Base-by-base conservation (phyloP, 2,797 vertebrate species). In the Enoplosus armatus region DNA sequence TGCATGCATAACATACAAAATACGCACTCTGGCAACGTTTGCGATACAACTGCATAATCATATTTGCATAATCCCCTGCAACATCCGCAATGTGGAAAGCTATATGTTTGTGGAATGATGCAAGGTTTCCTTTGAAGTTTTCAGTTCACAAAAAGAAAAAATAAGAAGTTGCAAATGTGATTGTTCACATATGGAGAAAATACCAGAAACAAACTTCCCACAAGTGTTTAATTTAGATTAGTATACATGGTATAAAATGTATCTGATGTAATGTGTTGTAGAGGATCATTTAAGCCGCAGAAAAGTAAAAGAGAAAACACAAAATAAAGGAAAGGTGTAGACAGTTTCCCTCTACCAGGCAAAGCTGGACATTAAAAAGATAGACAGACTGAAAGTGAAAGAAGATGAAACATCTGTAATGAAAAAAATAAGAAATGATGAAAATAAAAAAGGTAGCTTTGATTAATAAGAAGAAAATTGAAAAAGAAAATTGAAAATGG, bases 31-130 rank as follows among this genome's bases (percentile, higher is more conserved):
- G n/a, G 14, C 39, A 31, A 50, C 18, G 8, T 68, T 61, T 74
- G 50, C 2, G 4, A 41, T 12, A 50, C 2, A n/a, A 15, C 35
- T 29, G 20, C 29, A 45, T 64, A 45, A 59, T 29, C 14, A 8
- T 41, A 8, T 79, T 68, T 55, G 55, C 56, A 68, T 80, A 56
- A 74, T 80, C 29, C 31, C 26, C 51, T 62, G 16, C 2, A 31
- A 45, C 16, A n/a, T 29, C 20, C 5, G 0, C n/a, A 22, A 12
- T 48, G n/a, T 15, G 39, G 29, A 69, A 24, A 56, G 59, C 66
- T 39, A 16, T 64, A 6, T n/a, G n/a, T 63, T 60, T 43, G 48
- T 20, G 22, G 20, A 45, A 2, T 60, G 12, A 45, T 60, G 39
- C 24, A 26, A 15, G 1, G 5, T 60, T 61, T 37, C 20, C 48